A percentile compares a stretch with the other conserved stretches of the same genome.
These are phyloP conservation scores for Apis dorsata DNA, from an alignment of 1,140 invertebrate genomes.

Conservation along the genomic window DNA sequence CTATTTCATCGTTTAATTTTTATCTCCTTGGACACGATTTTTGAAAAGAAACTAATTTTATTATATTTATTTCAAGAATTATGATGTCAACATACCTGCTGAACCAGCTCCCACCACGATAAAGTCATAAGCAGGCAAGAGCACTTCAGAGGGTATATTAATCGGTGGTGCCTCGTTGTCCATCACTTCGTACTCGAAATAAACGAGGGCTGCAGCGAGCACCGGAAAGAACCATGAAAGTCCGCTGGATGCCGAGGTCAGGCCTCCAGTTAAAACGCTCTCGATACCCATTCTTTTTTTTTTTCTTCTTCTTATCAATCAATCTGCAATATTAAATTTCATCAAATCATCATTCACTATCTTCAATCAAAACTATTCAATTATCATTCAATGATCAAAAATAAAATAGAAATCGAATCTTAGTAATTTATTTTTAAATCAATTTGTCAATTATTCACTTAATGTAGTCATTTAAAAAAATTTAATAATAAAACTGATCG, in stretches of 20 bases:
- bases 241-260: slow-evolving; percentile 80
- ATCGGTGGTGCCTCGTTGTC: slow-evolving; percentile 88
- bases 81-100: slow-evolving; percentile 83
- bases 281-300: slow-evolving; percentile 71
- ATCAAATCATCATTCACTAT: neutral
- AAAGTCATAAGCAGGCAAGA: slow-evolving; percentile 90
- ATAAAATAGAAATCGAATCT: too few species aligned
- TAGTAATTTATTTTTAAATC: too few species aligned
- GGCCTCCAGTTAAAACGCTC: slow-evolving; percentile 70
- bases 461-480: too few species aligned
- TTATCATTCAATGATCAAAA: neutral
- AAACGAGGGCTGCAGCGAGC: slow-evolving; percentile 88
- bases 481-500: too few species aligned
- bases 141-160: slow-evolving; percentile 83
- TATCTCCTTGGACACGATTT: too few species aligned
- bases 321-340: neutral
- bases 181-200: slow-evolving; percentile 89
- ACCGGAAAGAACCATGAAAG: slow-evolving; percentile 89
- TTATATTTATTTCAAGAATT: too few species aligned
- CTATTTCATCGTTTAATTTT: too few species aligned
- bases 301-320: neutral
- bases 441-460: too few species aligned
- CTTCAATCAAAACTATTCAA: too few species aligned
- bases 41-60: too few species aligned
- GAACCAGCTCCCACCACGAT: slow-evolving; percentile 96